Evolutionary conservation across 2,797 vertebrate species (phyloP).

Genomic region (Anas acuta): DNA sequence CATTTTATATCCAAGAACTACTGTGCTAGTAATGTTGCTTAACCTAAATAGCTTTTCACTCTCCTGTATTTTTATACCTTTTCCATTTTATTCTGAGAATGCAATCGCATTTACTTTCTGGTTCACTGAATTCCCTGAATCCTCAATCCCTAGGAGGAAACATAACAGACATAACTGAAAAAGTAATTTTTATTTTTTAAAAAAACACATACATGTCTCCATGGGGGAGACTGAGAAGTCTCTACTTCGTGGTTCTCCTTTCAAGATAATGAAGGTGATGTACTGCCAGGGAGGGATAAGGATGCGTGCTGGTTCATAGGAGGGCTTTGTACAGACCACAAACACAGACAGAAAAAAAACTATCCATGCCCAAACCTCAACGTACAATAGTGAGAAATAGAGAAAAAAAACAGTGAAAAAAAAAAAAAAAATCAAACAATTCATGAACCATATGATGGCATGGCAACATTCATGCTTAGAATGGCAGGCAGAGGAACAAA

Average conservation of each 20-base stretch:
- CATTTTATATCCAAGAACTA: conserved; percentile 22
- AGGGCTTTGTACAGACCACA: background rate
- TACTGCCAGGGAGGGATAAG: background rate
- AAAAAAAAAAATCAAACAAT: background rate
- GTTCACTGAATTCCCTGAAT: conserved; percentile 43
- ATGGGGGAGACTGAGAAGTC: background rate
- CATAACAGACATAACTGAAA: background rate
- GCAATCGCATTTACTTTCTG: conserved; percentile 43
- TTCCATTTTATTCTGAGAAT: conserved; percentile 9
- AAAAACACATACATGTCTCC: background rate
- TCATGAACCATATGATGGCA: background rate
- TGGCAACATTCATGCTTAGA: background rate
- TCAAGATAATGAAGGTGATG: background rate
- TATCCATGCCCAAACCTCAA: background rate
- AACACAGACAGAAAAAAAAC: accelerated
- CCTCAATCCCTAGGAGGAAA: background rate
- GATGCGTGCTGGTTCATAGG: background rate
- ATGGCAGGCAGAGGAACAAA: background rate
- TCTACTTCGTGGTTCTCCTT: background rate
- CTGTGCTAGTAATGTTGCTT: conserved; percentile 1
- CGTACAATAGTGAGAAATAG: background rate
- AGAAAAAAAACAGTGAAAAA: background rate
- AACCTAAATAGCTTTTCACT: conserved; percentile 33
- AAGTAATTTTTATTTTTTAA: background rate
- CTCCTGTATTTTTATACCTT: conserved; percentile 9